These are phyloP conservation scores for Epizoanthus illoricatus DNA, from an alignment of 92 coral and sea anemone genomes.

Conservation along the genomic window DNA sequence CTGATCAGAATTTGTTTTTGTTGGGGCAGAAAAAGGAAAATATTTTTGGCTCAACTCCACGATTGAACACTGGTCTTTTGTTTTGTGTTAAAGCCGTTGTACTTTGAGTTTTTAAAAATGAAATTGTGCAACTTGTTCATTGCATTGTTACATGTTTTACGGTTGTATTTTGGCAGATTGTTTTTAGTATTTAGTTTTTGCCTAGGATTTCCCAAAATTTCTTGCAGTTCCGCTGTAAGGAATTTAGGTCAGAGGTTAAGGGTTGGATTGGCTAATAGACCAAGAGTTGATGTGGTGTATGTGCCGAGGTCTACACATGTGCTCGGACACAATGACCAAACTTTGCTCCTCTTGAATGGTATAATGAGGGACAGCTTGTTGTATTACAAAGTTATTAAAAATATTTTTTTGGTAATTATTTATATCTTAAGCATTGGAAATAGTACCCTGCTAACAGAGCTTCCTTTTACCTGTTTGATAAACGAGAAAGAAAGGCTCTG, in stretches of 20 bases:
- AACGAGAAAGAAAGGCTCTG: too few species aligned
- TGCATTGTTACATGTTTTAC: neutral
- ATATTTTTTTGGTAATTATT: too few species aligned
- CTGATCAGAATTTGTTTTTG: constrained; percentile 4
- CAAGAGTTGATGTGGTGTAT: too few species aligned
- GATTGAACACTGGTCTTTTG: neutral
- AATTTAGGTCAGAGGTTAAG: constrained; percentile 5
- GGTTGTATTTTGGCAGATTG: too few species aligned
- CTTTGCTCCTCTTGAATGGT: too few species aligned
- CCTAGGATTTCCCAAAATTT: neutral
- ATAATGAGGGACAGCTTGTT: too few species aligned
- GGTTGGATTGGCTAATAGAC: neutral
- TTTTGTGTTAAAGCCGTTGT: neutral
- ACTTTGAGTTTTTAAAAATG: neutral
- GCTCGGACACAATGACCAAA: too few species aligned
- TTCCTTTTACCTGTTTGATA: too few species aligned
- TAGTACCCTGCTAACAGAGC: too few species aligned
- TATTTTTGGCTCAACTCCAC: neutral
- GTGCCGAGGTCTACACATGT: too few species aligned
- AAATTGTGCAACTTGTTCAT: neutral
- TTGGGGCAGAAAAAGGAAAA: neutral
- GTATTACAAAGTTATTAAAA: too few species aligned
- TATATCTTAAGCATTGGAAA: too few species aligned
- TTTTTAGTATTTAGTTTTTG: neutral
- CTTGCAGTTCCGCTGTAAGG: neutral